Evolutionary conservation across 2,113 vertebrate species (phyloP).

Genomic region (Polypterus bichir): DNA sequence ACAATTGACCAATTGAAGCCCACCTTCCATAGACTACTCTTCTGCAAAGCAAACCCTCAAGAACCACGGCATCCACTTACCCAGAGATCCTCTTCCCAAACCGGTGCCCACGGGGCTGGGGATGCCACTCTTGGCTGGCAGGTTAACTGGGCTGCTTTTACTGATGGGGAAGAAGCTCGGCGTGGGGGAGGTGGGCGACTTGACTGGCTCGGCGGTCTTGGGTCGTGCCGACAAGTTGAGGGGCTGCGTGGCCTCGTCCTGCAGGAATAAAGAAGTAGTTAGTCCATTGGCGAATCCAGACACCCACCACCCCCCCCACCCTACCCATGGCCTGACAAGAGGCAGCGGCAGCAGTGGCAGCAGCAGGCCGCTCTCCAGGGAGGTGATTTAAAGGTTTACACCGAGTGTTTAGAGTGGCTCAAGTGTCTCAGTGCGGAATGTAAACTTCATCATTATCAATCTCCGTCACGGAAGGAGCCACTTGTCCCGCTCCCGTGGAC

Average conservation of each 20-base stretch:
- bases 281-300: constrained; percentile 12
- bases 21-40: too few relatives aligned
- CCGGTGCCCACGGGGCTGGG: constrained; percentile 71
- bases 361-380: too few relatives aligned
- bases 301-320: background rate
- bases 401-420: too few relatives aligned
- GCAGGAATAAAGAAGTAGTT: constrained; percentile 29
- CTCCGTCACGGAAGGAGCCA: too few relatives aligned
- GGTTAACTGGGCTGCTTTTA: constrained; percentile 80
- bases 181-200: constrained; percentile 85
- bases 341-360: too few relatives aligned
- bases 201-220: constrained; percentile 83
- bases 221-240: constrained; percentile 92
- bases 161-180: constrained; percentile 79
- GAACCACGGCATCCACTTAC: constrained; percentile 45
- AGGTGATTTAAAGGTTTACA: too few relatives aligned
- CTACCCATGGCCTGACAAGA: background rate
- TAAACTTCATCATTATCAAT: too few relatives aligned
- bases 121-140: constrained; percentile 73
- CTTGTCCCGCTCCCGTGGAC: too few relatives aligned
- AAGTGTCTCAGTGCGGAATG: too few relatives aligned
- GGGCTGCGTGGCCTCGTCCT: constrained; percentile 96
- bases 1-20: too few relatives aligned
- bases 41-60: too few relatives aligned
- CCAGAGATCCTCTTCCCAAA: constrained; percentile 80